Conservation (phyloP, 1,140 invertebrate genomes). For the Homalodisca vitripennis region DNA sequence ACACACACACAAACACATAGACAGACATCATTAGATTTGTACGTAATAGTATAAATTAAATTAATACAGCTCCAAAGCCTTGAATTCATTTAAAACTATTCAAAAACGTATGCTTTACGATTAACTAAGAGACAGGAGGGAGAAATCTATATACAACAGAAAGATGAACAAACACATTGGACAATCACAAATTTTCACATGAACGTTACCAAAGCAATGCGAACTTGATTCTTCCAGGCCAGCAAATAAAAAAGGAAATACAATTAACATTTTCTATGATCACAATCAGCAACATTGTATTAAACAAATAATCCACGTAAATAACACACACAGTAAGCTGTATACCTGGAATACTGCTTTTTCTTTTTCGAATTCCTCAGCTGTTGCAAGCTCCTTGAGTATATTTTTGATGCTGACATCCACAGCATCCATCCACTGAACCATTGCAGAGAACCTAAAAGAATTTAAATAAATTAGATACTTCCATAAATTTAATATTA, state of each 20-base stretch:
- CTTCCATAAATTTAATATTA: no score
- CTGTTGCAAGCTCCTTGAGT: constrained; percentile 76
- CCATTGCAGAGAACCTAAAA: constrained; percentile 73
- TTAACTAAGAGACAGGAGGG: no score
- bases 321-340: not conserved
- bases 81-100: no score
- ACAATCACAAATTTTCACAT: not conserved
- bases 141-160: no score
- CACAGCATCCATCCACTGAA: constrained; percentile 88
- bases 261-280: no score
- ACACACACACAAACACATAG: no score
- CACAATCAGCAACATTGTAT: no score
- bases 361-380: constrained; percentile 86
- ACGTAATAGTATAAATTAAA: no score
- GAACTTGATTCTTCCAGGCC: constrained; percentile 37
- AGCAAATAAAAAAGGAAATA: constrained; percentile 12
- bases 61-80: no score
- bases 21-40: no score
- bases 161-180: not conserved
- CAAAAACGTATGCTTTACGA: no score
- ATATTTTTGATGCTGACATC: constrained; percentile 80
- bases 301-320: no score
- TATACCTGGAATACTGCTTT: constrained; percentile 68
- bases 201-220: constrained; percentile 1
- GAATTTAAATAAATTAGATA: constrained; percentile 21